A percentile compares a stretch with the other conserved stretches of the same genome.
Evolutionary conservation across 2,113 vertebrate genomes (phyloP).

Genomic region (Macquaria australasica): DNA sequence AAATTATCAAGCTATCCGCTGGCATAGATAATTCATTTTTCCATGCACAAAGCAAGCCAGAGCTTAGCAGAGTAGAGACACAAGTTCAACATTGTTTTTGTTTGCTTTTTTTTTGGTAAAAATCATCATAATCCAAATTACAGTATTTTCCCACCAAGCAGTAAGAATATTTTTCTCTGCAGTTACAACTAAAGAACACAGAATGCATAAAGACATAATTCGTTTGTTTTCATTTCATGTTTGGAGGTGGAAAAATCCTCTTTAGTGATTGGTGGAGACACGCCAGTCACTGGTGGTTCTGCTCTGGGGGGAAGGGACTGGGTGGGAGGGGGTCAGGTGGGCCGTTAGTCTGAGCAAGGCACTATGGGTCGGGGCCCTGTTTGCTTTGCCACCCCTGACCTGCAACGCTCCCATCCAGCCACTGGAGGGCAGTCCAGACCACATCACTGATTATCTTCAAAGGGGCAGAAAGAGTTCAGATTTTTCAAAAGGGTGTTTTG

Average conservation of each 20-base stretch:
- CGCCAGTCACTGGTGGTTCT: not conserved
- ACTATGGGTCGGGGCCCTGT: constrained; percentile 70
- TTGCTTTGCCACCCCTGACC: constrained; percentile 62
- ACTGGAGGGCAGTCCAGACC: constrained; percentile 69
- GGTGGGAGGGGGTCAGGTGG: constrained; percentile 63
- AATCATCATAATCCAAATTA: constrained; percentile 70
- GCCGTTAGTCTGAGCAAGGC: constrained; percentile 81
- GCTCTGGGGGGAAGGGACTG: constrained; percentile 27
- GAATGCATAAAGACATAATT: constrained; percentile 27
- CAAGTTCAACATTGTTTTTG: constrained; percentile 41
- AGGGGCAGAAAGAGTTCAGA: constrained; percentile 22
- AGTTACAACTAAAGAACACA: constrained; percentile 49
- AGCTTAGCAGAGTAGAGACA: constrained; percentile 74
- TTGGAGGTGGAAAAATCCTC: constrained; percentile 53
- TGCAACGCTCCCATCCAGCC: constrained; percentile 62
- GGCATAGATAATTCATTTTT: constrained; percentile 50
- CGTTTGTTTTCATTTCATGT: constrained; percentile 34
- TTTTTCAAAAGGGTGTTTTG: constrained; percentile 33
- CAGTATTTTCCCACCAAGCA: constrained; percentile 70
- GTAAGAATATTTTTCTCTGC: constrained; percentile 50
- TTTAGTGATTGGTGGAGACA: constrained; percentile 56
- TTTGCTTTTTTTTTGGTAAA: constrained; percentile 39
- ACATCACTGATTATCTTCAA: constrained; percentile 61
- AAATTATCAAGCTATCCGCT: constrained; percentile 56
- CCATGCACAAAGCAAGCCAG: constrained; percentile 75